Conservation (phyloP, 2,888 invertebrate genomes). For the Leptopilina syphax region DNA sequence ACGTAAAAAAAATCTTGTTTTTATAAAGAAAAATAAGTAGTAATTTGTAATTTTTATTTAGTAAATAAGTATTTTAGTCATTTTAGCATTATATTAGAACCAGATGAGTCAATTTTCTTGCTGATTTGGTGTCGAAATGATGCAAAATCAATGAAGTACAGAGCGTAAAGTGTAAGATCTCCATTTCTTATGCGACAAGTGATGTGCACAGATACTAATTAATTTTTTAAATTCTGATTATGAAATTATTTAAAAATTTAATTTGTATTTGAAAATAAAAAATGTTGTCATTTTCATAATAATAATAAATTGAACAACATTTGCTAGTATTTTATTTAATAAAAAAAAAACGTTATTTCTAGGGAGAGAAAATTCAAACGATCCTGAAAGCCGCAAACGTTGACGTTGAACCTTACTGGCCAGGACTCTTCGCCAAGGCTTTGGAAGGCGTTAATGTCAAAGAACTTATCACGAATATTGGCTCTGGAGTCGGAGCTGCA, state of each 20-base stretch:
- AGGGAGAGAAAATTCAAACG: constrained; percentile 98
- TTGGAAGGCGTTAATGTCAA: constrained; percentile 96
- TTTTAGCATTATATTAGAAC: constrained; percentile 59
- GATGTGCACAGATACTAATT: background rate
- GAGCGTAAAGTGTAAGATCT: constrained; percentile 32
- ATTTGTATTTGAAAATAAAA: background rate
- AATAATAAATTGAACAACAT: background rate
- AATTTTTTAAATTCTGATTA: background rate
- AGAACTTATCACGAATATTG: constrained; percentile 94
- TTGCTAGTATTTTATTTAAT: background rate
- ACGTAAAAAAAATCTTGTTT: no score
- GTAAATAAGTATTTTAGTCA: background rate
- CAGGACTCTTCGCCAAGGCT: constrained; percentile 97
- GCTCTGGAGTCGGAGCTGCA: constrained; percentile 92
- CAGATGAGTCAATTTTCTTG: constrained; percentile 52
- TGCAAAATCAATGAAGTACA: constrained; percentile 56
- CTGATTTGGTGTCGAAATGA: constrained; percentile 63
- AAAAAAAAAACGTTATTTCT: background rate
- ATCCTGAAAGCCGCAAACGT: constrained; percentile 98
- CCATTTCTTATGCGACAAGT: constrained; percentile 30
- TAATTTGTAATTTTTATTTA: no score
- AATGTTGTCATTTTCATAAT: no score
- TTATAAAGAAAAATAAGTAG: no score
- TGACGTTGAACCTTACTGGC: constrained; percentile 99
- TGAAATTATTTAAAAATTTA: background rate